Percentiles rank a stretch among this genome's conserved stretches.
Conservation (phyloP, 2,797 vertebrate genomes). For the Lates japonicus region DNA sequence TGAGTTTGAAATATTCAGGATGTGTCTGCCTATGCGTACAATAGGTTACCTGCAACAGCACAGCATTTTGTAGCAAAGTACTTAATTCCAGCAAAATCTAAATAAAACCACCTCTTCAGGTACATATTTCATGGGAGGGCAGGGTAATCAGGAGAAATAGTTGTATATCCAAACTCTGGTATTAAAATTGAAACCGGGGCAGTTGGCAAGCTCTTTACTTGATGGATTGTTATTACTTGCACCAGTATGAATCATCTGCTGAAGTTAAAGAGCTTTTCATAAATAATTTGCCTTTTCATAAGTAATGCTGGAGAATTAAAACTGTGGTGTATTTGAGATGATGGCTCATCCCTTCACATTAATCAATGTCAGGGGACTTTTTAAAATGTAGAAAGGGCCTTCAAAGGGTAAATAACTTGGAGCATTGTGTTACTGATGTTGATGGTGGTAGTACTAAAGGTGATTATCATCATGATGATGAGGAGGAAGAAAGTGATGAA, state of each 20-base stretch:
- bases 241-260: slow-evolving; percentile 74
- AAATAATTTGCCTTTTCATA: slow-evolving; percentile 82
- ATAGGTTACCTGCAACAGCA: slow-evolving; percentile 19
- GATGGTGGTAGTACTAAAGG: neutral
- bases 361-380: slow-evolving; percentile 49
- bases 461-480: slow-evolving; percentile 27
- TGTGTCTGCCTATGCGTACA: slow-evolving; percentile 31
- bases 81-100: slow-evolving; percentile 34
- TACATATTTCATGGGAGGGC: slow-evolving; percentile 62
- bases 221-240: slow-evolving; percentile 81
- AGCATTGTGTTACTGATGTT: slow-evolving; percentile 29
- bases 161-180: slow-evolving; percentile 64
- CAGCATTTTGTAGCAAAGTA: slow-evolving; percentile 35
- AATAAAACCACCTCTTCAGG: slow-evolving; percentile 56
- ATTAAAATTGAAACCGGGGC: slow-evolving; percentile 77
- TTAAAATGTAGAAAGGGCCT: slow-evolving; percentile 40
- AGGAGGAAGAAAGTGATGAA: slow-evolving; percentile 6
- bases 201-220: slow-evolving; percentile 75
- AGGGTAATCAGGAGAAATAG: slow-evolving; percentile 74
- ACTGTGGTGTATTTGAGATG: slow-evolving; percentile 54
- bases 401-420: slow-evolving; percentile 33
- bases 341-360: slow-evolving; percentile 52
- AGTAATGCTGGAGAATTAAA: slow-evolving; percentile 74
- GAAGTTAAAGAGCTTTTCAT: slow-evolving; percentile 81
- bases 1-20: slow-evolving; percentile 40